These are phyloP conservation scores for Bemisia tabaci DNA, from an alignment of 1,140 invertebrate species.

Conservation along the genomic window DNA sequence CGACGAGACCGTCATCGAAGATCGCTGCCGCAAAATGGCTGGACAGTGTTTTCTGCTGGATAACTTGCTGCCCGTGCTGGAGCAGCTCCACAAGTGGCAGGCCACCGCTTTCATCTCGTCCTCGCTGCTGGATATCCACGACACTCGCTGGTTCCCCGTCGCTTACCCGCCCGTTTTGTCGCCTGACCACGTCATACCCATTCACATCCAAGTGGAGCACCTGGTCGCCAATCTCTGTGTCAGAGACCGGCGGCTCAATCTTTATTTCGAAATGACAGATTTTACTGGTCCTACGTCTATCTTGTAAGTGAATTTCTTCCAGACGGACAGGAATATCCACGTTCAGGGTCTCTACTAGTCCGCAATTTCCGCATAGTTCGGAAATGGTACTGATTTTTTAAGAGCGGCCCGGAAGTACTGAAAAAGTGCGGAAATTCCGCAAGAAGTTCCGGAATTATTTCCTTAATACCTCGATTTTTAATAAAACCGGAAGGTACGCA, in stretches of 20 bases:
- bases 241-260: conserved; percentile 17
- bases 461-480: not conserved
- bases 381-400: too few relatives aligned
- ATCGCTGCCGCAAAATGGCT: conserved; percentile 13
- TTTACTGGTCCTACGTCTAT: not conserved
- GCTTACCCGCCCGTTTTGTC: conserved; percentile 5
- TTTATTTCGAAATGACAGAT: conserved; percentile 16
- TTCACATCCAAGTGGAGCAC: conserved; percentile 17
- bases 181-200: conserved; percentile 8
- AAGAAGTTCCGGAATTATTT: conserved; percentile 1
- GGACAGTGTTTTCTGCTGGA: conserved; percentile 12
- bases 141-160: conserved; percentile 16
- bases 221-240: conserved; percentile 16
- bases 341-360: not conserved
- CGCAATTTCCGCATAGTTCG: too few relatives aligned
- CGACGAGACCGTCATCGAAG: conserved; percentile 7
- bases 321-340: not conserved
- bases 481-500: not conserved
- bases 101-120: conserved; percentile 3
- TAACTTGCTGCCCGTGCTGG: conserved; percentile 16
- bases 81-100: conserved; percentile 15
- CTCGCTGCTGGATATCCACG: conserved; percentile 10
- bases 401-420: too few relatives aligned
- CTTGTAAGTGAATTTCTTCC: not conserved
- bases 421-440: too few relatives aligned